These are phyloP conservation scores for Dipodomys stephensi DNA, from an alignment of 2,113 vertebrate species.

Conservation along the genomic window DNA sequence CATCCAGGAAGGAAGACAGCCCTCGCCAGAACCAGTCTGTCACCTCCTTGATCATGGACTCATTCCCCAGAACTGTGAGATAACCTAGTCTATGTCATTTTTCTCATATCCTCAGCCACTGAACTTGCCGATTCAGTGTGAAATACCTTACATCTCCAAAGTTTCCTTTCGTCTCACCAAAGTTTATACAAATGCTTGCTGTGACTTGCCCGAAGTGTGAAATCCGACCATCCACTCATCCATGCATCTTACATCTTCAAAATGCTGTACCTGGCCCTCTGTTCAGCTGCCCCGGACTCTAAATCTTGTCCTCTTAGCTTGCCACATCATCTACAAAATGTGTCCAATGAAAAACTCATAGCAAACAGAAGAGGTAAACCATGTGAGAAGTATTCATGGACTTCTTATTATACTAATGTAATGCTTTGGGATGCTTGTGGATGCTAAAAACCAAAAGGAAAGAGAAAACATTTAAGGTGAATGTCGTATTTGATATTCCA, in stretches of 20 bases:
- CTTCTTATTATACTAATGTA: neutral
- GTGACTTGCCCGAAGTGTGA: neutral
- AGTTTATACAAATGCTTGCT: neutral
- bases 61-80: neutral
- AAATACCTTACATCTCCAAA: neutral
- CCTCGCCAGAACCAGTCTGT: too few species aligned
- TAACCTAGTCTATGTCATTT: too few species aligned
- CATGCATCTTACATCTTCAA: neutral
- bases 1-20: too few species aligned
- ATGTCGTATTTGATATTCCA: neutral
- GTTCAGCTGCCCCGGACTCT: too few species aligned
- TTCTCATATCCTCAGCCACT: neutral
- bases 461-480: neutral
- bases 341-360: neutral
- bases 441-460: neutral
- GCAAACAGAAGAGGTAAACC: too few species aligned
- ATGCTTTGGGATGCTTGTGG: neutral
- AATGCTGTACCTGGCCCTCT: neutral
- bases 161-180: neutral
- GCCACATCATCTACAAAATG: neutral
- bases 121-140: neutral
- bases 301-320: neutral
- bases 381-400: neutral
- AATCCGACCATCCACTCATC: neutral
- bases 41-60: neutral